Percentiles rank a stretch among this genome's conserved stretches.
Evolutionary conservation across 2,888 invertebrate species (phyloP).

Genomic region (Oxyteleia sp.): DNA sequence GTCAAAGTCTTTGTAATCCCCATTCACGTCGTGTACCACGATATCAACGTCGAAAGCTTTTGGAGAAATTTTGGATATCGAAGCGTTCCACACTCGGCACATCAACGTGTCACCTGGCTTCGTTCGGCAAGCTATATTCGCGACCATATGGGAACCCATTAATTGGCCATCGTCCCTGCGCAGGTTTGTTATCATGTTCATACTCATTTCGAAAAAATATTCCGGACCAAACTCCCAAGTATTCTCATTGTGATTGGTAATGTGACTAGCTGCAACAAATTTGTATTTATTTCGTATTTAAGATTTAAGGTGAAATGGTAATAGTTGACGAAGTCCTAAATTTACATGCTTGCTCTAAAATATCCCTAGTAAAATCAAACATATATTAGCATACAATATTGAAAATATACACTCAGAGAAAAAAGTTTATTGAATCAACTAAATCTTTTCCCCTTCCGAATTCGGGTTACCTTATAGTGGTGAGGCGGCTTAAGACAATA

Average conservation of each 20-base stretch:
- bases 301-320: no score
- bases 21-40: constrained; percentile 52
- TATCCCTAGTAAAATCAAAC: no score
- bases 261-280: constrained; percentile 65
- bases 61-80: constrained; percentile 70
- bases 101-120: constrained; percentile 70
- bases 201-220: constrained; percentile 72
- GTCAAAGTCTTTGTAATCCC: constrained; percentile 60
- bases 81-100: constrained; percentile 73
- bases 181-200: constrained; percentile 74
- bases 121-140: constrained; percentile 75
- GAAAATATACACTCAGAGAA: no score
- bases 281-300: no score
- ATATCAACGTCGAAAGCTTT: constrained; percentile 55
- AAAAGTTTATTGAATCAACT: no score
- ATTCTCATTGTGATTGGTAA: constrained; percentile 57
- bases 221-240: constrained; percentile 76
- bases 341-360: no score
- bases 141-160: constrained; percentile 73
- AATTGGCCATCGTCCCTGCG: constrained; percentile 68
- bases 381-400: no score
- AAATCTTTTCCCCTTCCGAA: no score
- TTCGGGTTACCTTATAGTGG: no score
- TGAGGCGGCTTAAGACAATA: no score
- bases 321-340: no score